Base-by-base conservation (phyloP, 2,888 invertebrate genomes). In the Branchinecta sandiegonensis region DNA sequence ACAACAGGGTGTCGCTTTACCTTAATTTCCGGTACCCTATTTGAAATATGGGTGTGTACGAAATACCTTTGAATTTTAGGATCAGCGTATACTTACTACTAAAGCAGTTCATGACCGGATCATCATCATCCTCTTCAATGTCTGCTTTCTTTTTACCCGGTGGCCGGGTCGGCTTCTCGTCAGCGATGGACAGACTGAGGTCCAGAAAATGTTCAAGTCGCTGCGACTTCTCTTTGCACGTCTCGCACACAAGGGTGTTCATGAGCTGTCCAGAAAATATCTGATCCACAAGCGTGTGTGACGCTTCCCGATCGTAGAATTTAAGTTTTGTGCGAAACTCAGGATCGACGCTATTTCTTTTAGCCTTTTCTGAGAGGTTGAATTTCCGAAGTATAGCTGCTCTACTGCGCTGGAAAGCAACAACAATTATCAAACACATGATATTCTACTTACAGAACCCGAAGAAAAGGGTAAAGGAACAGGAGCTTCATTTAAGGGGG, bases 221-320 rank as follows among this genome's bases (percentile, higher is more conserved):
- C 75, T 90, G 88, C 0, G 94, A 94, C 12, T 88, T 85, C 79
- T 91, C 86, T 71, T 85, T 83, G 76, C 97, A 97, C 71, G 90
- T 90, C 74, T 90, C 87, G 77, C 96, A 97, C 70, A 89, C 86
- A 56, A 92, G 80, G 0, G 89, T 90, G 47, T 94, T 95, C 2
- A 95, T 89, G 13, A 96, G 82, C 75, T 89, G 86, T 0, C 97
- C 97, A 47, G 94, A 88, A 81, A 97, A 99, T 67, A 97, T 87
- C 77, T 88, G 88, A 77, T 97, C 96, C 9, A 82, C 76, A 69
- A 81, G 76, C 2, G 82, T 81, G 69, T 80, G 79, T 68, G 85
- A 85, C 0, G 89, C 89, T 77, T 90, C 89, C 74, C 86, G 85
- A 8, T 89, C 89, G 74, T 90, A 89, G 75, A 86, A 88, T 80